These are phyloP conservation scores for Acanthosepion lycidas DNA, from an alignment of 2,888 invertebrate species.

Conservation along the genomic window DNA sequence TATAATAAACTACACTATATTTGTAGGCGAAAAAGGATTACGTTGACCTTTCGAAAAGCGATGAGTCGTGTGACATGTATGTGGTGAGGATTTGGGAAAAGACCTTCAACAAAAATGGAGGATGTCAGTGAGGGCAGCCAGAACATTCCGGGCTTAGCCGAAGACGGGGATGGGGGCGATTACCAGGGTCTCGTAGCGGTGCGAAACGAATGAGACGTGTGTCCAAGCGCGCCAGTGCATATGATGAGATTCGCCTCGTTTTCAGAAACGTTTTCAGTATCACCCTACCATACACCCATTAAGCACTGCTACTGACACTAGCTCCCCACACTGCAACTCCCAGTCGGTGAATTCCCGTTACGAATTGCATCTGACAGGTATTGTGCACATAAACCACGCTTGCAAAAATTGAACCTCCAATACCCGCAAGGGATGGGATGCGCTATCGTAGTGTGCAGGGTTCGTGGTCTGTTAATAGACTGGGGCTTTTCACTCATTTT, in stretches of 20 bases:
- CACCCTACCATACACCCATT: background rate
- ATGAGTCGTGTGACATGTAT: too few species aligned
- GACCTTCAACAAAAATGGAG: too few species aligned
- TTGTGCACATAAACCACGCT: background rate
- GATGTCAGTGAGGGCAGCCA: too few species aligned
- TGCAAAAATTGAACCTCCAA: background rate
- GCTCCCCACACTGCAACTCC: background rate
- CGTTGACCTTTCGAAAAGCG: too few species aligned
- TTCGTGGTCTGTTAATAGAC: background rate
- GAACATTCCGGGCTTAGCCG: too few species aligned
- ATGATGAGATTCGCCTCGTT: background rate
- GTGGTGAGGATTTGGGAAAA: too few species aligned
- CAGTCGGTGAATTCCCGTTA: background rate
- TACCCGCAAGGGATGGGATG: background rate
- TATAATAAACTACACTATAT: too few species aligned
- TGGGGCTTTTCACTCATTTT: too few species aligned
- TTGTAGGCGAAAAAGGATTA: too few species aligned
- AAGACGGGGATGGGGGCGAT: too few species aligned
- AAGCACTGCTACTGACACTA: background rate
- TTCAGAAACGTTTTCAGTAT: background rate
- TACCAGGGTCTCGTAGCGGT: background rate
- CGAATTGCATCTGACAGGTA: background rate
- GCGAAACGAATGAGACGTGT: constrained; percentile 33
- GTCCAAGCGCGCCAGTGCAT: background rate
- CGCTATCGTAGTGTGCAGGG: background rate